Evolutionary conservation across 2,113 vertebrate genomes (phyloP), one percentile per base, ranked within the genome.

Genomic region (Siniperca knerii): DNA sequence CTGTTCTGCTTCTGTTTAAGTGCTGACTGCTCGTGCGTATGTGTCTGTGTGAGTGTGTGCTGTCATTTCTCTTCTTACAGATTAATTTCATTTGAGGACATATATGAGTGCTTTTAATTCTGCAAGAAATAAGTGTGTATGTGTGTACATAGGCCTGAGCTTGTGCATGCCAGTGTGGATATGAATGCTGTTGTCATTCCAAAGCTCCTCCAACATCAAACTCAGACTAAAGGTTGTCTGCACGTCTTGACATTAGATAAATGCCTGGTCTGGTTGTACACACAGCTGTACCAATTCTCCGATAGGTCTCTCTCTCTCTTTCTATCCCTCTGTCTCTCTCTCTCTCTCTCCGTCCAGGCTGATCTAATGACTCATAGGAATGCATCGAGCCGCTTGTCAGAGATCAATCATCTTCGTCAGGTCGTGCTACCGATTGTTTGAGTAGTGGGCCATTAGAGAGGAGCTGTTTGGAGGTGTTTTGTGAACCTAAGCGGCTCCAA

Each of bases 331-430:
- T 15, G 12, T 67, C 70, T 52, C 40, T 73, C 55, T 84, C 69
- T 84, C 69, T 89, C 84, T 86, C 84, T 67, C 87, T 94, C 89
- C 83, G 75, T 92, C 93, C 86, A 72, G 93, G 87, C 92, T 91
- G 93, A 93, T 95, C 94, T 95, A 96, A 96, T 96, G 95, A 96
- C 95, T 95, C 95, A 92, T 90, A 92, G 95, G 92, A 93, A 93
- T 91, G 93, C 94, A 94, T 95, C 91, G 93, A 95, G 93, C 94
- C 65, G 92, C 94, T 94, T 95, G 95, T 96, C 95, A 93, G 95
- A 95, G 95, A 96, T 96, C 96, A 96, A 96, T 96, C 96, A 95
- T 95, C 90, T 95, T 92, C 90, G 94, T 95, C 94, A 92, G 94
- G 91, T 93, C 92, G 90, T 95, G 94, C 91, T 92, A 94, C 91